phyloP scores from a whole-genome alignment of 2,113 vertebrate species.

The Dipodomys merriami region DNA sequence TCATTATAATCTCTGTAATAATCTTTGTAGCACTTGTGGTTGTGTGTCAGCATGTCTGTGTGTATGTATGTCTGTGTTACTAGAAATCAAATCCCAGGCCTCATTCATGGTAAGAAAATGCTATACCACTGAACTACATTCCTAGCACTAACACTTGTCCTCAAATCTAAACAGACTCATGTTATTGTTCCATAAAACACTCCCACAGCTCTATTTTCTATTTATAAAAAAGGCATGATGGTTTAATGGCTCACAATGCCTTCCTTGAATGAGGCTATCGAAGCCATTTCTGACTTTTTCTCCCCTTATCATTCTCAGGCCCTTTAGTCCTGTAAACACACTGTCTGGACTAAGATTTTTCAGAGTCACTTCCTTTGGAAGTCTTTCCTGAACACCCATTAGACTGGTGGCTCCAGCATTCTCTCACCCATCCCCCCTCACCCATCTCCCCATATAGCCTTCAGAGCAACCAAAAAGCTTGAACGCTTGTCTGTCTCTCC shows the following conservation, averaged over 20 bases:
- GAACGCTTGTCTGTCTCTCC: background rate
- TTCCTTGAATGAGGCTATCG: background rate
- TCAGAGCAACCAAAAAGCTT: background rate
- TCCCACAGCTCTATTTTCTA: background rate
- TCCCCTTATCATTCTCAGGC: rapidly evolving
- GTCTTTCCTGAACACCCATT: background rate
- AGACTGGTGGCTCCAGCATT: background rate
- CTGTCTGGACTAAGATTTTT: background rate
- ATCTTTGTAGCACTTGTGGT: background rate
- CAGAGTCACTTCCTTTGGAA: background rate
- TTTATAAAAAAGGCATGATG: background rate
- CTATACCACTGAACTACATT: background rate
- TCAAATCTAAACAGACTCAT: background rate
- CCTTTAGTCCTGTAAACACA: background rate
- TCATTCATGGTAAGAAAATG: background rate
- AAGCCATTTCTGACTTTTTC: background rate
- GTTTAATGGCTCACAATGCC: background rate
- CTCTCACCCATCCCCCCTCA: background rate
- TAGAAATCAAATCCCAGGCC: background rate
- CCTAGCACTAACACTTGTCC: background rate
- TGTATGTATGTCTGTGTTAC: background rate
- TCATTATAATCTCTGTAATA: background rate
- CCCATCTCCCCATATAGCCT: background rate
- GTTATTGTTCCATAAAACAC: background rate
- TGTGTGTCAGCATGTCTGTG: background rate